Evolutionary conservation across 2,797 vertebrate species (phyloP), one percentile per base, ranked within the genome.

Genomic region (Harpagifer antarcticus): DNA sequence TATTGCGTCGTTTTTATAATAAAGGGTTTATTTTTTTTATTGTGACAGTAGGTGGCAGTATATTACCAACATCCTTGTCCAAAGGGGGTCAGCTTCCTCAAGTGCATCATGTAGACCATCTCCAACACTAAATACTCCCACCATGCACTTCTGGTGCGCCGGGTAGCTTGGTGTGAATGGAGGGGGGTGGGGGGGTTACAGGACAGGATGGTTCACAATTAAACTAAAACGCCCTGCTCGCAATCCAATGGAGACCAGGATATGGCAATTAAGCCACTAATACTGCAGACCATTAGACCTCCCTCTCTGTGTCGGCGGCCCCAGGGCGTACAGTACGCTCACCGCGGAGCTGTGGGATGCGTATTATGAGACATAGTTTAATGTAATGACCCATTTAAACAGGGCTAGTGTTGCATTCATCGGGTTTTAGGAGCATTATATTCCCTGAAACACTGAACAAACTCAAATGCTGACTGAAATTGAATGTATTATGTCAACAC

Each of bases 241-340:
- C 86, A 90, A 87, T 90, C 89, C 92, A 92, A 45, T 33, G 72
- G 93, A 91, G 89, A 92, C 83, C 79, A 94, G 95, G 96, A 96
- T 95, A 96, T 80, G 96, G 96, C 96, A 97, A 98, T 98, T 98
- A 97, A 97, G 95, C 97, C 95, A 95, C 96, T 97, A 97, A 98
- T 97, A 96, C 95, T 95, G 95, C 94, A 95, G 95, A 94, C 96
- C 95, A 96, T 97, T 97, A 97, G 96, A 96, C 93, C 93, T 94
- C 96, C 95, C 96, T 96, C 94, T 95, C 93, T 95, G 95, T 74
- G 82, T 92, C 93, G 89, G 94, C 94, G 94, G 95, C 96, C 95
- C 23, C 94, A 93, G 95, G 95, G 96, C 93, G 93, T 92, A 93
- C 93, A 94, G 94, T 43, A 91, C 91, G 92, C 95, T 96, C 94